These are phyloP conservation scores for Helicoverpa assulta DNA, from an alignment of 2,888 invertebrate species.

Conservation along the genomic window DNA sequence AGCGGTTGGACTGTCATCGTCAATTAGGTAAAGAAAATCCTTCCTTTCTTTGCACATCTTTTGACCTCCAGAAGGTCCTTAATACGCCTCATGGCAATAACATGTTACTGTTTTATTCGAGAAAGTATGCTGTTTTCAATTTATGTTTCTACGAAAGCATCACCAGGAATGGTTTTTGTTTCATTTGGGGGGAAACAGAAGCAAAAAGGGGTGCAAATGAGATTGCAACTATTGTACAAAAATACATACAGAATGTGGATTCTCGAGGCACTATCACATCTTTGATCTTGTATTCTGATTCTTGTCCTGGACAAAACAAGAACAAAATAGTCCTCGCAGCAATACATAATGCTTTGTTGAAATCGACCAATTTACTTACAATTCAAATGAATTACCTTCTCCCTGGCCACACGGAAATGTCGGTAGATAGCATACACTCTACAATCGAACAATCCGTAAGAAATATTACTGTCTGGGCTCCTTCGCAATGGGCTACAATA, in stretches of 20 bases:
- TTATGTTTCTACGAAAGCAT: conserved; percentile 15
- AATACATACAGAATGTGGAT: neutral
- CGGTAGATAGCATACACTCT: conserved; percentile 54
- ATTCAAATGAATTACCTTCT: conserved; percentile 61
- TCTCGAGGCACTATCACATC: neutral
- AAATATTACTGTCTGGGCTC: conserved; percentile 50
- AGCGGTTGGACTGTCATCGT: neutral
- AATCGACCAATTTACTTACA: conserved; percentile 30
- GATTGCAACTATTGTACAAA: neutral
- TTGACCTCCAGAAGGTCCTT: conserved; percentile 17
- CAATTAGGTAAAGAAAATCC: neutral
- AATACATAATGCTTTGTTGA: conserved; percentile 22
- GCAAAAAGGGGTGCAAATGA: neutral
- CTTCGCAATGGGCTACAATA: conserved; percentile 54
- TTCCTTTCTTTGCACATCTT: neutral
- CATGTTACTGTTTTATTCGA: conserved; percentile 6
- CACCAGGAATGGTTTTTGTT: conserved; percentile 4
- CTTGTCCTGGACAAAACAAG: neutral
- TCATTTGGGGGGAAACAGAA: neutral
- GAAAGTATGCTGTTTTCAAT: conserved; percentile 13
- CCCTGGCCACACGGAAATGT: conserved; percentile 59
- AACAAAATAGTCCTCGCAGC: neutral
- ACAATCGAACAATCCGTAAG: conserved; percentile 49
- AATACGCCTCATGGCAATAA: conserved; percentile 14
- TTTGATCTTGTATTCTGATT: neutral